A percentile compares a stretch with the other conserved stretches of the same genome.
Conservation (phyloP, 2,888 invertebrate species). For the Pogonocherus hispidulus region DNA sequence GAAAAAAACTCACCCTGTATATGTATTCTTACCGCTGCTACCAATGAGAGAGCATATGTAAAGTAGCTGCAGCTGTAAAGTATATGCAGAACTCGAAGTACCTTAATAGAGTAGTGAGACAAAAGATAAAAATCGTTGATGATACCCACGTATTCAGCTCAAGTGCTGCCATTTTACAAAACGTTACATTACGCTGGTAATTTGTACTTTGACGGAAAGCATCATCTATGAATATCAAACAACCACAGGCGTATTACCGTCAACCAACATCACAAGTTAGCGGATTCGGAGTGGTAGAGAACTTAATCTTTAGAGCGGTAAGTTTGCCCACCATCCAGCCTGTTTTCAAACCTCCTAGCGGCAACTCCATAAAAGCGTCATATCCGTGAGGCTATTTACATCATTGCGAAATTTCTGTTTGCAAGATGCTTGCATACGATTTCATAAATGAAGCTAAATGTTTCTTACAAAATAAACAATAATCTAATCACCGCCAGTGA, state of each 20-base stretch:
- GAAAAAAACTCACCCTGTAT: too few species aligned
- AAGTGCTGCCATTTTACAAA: conserved; percentile 25
- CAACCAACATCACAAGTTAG: conserved; percentile 32
- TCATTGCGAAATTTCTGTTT: background rate
- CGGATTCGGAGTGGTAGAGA: conserved; percentile 12
- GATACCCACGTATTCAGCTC: conserved; percentile 22
- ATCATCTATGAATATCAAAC: conserved; percentile 41
- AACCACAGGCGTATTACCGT: conserved; percentile 35
- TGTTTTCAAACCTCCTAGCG: background rate
- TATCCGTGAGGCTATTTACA: background rate
- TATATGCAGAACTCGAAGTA: background rate
- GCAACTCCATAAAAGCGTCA: background rate
- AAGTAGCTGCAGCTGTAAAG: background rate
- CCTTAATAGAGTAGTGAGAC: background rate
- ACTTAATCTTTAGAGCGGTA: conserved; percentile 33
- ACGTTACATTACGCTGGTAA: conserved; percentile 33
- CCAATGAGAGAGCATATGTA: too few species aligned
- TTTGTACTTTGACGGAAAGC: conserved; percentile 37
- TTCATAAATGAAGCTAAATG: background rate
- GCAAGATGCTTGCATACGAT: background rate
- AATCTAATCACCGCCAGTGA: too few species aligned
- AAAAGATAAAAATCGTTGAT: conserved; percentile 21
- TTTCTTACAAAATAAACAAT: too few species aligned
- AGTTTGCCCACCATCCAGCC: conserved; percentile 28
- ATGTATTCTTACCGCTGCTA: too few species aligned